Percentiles rank a stretch among this genome's conserved stretches.
phyloP scores from a whole-genome alignment of 30 jellyfish, hydroid and myxozoan genomes.

The Mastigias papua region DNA sequence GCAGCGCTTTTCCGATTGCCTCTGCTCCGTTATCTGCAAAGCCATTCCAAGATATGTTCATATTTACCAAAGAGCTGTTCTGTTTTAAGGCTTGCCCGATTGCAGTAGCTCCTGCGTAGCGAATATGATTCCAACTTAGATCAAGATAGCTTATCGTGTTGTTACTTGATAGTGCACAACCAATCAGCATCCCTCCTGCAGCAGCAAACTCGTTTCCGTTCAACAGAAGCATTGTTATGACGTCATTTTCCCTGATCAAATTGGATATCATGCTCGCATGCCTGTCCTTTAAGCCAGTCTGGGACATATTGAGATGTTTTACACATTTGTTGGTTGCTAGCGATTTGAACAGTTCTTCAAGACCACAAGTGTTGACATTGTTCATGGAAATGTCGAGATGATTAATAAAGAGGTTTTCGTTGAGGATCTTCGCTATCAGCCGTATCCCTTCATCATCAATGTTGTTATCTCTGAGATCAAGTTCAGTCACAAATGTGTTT shows the following conservation, averaged over 20 bases:
- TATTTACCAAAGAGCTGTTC: conserved; percentile 19
- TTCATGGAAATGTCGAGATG: conserved; percentile 59
- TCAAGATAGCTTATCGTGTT: conserved; percentile 47
- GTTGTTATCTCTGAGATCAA: conserved; percentile 71
- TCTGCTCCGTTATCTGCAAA: conserved; percentile 82
- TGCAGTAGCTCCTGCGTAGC: conserved; percentile 75
- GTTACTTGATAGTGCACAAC: conserved; percentile 41
- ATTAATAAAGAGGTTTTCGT: conserved; percentile 48
- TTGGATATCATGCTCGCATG: conserved; percentile 53
- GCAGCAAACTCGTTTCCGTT: conserved; percentile 67
- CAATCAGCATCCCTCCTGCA: conserved; percentile 43
- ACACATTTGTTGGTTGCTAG: conserved; percentile 15
- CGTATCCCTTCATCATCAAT: conserved; percentile 55
- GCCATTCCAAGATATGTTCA: conserved; percentile 83
- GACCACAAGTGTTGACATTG: conserved; percentile 50
- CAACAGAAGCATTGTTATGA: conserved; percentile 15
- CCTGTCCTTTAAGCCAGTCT: conserved; percentile 70
- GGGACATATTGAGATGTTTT: conserved; percentile 60
- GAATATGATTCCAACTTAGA: conserved; percentile 80
- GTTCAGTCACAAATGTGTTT: conserved; percentile 49
- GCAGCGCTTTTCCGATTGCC: conserved; percentile 74
- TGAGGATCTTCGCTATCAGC: conserved; percentile 35
- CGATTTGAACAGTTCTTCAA: conserved; percentile 39
- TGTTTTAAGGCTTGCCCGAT: conserved; percentile 39
- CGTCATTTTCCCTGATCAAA: conserved; percentile 25